Conservation (phyloP, 2,888 invertebrate species). For the Lasioglossum morio region DNA sequence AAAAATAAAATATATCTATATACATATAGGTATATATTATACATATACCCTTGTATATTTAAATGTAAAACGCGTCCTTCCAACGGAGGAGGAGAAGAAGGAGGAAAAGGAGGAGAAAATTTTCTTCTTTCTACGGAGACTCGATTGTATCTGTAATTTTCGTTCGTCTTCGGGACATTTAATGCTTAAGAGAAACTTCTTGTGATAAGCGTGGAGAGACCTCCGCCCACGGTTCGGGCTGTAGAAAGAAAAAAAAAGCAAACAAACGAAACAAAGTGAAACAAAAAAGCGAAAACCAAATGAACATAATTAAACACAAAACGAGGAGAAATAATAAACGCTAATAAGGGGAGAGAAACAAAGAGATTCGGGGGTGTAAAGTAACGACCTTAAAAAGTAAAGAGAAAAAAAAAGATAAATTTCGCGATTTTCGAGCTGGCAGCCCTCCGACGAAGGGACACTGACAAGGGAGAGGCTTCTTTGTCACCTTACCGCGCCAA, state of each 20-base stretch:
- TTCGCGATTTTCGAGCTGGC: constrained; percentile 45
- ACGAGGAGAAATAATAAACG: constrained; percentile 13
- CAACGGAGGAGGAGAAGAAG: background rate
- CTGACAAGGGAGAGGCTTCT: constrained; percentile 69
- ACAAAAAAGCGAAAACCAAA: constrained; percentile 5
- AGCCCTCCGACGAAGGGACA: constrained; percentile 58
- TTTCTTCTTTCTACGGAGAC: constrained; percentile 32
- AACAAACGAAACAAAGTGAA: constrained; percentile 9
- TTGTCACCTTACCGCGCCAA: constrained; percentile 82
- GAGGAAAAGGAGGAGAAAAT: background rate
- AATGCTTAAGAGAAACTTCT: constrained; percentile 49
- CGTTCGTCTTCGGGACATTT: constrained; percentile 27
- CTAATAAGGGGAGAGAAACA: constrained; percentile 20
- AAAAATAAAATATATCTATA: constrained; percentile 33
- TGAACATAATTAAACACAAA: constrained; percentile 9
- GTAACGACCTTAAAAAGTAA: constrained; percentile 23
- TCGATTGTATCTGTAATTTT: background rate
- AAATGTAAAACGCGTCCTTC: background rate
- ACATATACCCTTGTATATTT: constrained; percentile 13
- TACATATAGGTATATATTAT: constrained; percentile 11
- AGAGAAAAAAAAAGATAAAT: constrained; percentile 3
- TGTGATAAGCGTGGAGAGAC: constrained; percentile 56
- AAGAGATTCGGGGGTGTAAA: constrained; percentile 33
- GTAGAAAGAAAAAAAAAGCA: constrained; percentile 18
- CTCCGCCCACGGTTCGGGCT: constrained; percentile 28